A percentile compares a stretch with the other conserved stretches of the same genome.
Evolutionary conservation across 2,113 vertebrate species (phyloP).

Genomic region (Chunga burmeisteri): DNA sequence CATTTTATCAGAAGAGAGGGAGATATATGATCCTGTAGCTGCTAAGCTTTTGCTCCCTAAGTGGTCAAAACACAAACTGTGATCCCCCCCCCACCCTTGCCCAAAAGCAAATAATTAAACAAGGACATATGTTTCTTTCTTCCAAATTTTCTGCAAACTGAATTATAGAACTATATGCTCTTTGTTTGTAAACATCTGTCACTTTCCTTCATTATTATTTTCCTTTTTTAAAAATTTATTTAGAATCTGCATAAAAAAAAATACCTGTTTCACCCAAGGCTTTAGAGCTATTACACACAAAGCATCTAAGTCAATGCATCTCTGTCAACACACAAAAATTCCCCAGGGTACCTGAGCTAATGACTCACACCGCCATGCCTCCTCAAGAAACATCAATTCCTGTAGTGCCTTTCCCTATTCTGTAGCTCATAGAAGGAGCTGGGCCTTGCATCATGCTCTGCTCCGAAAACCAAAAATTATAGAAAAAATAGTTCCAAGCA

Average conservation of each 20-base stretch:
- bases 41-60: background rate
- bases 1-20: background rate
- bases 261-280: background rate
- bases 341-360: background rate
- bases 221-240: background rate
- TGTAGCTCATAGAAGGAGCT: background rate
- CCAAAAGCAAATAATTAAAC: background rate
- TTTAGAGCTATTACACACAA: background rate
- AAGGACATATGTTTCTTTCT: background rate
- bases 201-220: background rate
- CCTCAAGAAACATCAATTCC: background rate
- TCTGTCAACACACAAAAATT: background rate
- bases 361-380: accelerated
- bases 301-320: background rate
- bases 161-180: background rate
- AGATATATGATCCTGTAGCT: background rate
- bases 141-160: background rate
- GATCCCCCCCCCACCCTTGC: background rate
- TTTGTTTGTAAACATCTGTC: background rate
- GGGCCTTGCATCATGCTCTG: background rate
- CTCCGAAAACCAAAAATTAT: background rate
- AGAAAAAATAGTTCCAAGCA: background rate
- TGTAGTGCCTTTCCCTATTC: background rate
- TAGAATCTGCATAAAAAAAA: background rate
- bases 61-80: background rate